These are phyloP conservation scores for Drosophila formosana DNA, from an alignment of 2,888 invertebrate species.

Conservation along the genomic window DNA sequence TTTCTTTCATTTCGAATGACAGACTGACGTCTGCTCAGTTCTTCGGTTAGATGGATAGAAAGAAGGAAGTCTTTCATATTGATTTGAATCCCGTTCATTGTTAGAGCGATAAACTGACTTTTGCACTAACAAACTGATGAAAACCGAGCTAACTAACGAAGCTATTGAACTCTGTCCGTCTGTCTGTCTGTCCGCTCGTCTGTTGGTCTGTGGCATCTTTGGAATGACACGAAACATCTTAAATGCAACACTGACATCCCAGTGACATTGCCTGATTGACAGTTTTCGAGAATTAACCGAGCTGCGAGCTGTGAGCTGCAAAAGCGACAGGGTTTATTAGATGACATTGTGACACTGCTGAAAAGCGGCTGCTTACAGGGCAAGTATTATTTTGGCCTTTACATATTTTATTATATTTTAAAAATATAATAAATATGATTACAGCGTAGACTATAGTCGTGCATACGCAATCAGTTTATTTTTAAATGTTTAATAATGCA, in stretches of 20 bases:
- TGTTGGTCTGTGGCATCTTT: constrained; percentile 35
- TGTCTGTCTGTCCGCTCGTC: constrained; percentile 1
- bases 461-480: too few species aligned
- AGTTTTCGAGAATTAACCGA: constrained; percentile 46
- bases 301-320: neutral
- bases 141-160: constrained; percentile 38
- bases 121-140: constrained; percentile 12
- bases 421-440: neutral
- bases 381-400: neutral
- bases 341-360: constrained; percentile 25
- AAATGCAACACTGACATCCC: constrained; percentile 60
- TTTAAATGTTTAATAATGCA: too few species aligned
- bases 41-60: neutral
- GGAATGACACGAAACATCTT: constrained; percentile 55
- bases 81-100: constrained; percentile 31
- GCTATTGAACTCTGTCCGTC: constrained; percentile 29
- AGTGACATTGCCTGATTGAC: constrained; percentile 66
- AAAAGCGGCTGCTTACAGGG: constrained; percentile 4
- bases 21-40: constrained; percentile 5
- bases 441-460: neutral
- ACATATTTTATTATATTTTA: too few species aligned
- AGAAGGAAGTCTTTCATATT: constrained; percentile 19
- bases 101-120: constrained; percentile 19
- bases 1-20: constrained; percentile 15
- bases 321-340: constrained; percentile 21